Conservation (phyloP, 1,140 invertebrate genomes). For the Phortica variegata region DNA sequence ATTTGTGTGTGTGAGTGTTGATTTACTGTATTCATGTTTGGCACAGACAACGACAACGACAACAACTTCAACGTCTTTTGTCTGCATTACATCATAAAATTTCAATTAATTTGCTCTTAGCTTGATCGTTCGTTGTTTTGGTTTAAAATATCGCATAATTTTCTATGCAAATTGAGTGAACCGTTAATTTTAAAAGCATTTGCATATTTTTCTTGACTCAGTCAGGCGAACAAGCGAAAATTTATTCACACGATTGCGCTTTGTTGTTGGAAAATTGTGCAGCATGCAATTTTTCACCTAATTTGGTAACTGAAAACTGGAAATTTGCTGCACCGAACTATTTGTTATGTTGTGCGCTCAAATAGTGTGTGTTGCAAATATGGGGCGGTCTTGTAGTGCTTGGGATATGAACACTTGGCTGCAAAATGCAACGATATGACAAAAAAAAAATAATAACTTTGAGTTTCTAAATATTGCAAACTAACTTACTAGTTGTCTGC, state of each 20-base stretch:
- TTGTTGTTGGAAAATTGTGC: too few relatives aligned
- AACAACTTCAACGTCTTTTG: not conserved
- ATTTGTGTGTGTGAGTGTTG: constrained; percentile 6
- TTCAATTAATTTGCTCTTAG: not conserved
- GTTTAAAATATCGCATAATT: constrained; percentile 48
- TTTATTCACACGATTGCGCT: constrained; percentile 34
- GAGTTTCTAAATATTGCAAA: too few relatives aligned
- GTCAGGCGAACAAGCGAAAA: constrained; percentile 14
- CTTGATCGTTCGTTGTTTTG: constrained; percentile 28
- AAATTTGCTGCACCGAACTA: too few relatives aligned
- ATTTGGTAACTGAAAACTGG: constrained; percentile 53
- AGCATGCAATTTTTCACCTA: constrained; percentile 39
- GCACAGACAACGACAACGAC: not conserved
- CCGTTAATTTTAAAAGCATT: constrained; percentile 34
- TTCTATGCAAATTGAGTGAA: constrained; percentile 49
- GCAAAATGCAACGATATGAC: constrained; percentile 17
- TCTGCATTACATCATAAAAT: too few relatives aligned
- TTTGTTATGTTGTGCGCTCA: constrained; percentile 29
- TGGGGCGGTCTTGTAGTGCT: too few relatives aligned
- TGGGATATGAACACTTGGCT: constrained; percentile 11
- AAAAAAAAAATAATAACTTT: too few relatives aligned
- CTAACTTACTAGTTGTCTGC: too few relatives aligned
- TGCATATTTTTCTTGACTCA: not conserved
- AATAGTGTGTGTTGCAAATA: not conserved
- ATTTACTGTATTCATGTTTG: constrained; percentile 6